Evolutionary conservation across 2,888 invertebrate species (phyloP).

Genomic region (Dryobota labecula): DNA sequence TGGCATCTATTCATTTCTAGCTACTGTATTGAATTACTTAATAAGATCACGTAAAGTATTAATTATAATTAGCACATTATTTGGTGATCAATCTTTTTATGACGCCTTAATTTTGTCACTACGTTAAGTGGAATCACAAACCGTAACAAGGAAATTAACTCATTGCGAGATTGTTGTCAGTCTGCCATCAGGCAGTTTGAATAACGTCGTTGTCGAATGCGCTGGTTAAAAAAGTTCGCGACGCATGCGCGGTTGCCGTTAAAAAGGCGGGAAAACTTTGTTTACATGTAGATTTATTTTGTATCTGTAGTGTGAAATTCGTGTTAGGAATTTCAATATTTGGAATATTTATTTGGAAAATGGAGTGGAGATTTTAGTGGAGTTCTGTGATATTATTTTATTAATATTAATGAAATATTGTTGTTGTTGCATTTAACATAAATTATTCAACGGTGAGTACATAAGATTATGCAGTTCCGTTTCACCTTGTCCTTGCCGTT

Average conservation of each 20-base stretch:
- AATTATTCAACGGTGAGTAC: slow-evolving; percentile 37
- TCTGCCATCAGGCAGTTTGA: slow-evolving; percentile 78
- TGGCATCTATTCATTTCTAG: neutral
- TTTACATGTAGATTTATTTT: slow-evolving; percentile 27
- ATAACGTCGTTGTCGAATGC: slow-evolving; percentile 78
- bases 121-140: slow-evolving; percentile 68
- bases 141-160: slow-evolving; percentile 75
- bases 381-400: slow-evolving; percentile 34
- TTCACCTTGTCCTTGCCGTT: neutral
- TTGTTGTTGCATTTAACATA: slow-evolving; percentile 8
- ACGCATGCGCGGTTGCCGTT: slow-evolving; percentile 73
- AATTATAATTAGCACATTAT: slow-evolving; percentile 24
- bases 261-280: slow-evolving; percentile 73
- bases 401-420: neutral
- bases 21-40: neutral
- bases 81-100: slow-evolving; percentile 29
- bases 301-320: slow-evolving; percentile 19
- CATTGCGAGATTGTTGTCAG: slow-evolving; percentile 74
- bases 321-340: slow-evolving; percentile 4
- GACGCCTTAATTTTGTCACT: slow-evolving; percentile 54
- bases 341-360: slow-evolving; percentile 11
- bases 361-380: slow-evolving; percentile 41
- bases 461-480: neutral
- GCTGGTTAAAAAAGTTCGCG: slow-evolving; percentile 78
- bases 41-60: slow-evolving; percentile 4